These are phyloP conservation scores for Brachionus koreanus DNA, from an alignment of 1,140 invertebrate genomes.

Conservation along the genomic window DNA sequence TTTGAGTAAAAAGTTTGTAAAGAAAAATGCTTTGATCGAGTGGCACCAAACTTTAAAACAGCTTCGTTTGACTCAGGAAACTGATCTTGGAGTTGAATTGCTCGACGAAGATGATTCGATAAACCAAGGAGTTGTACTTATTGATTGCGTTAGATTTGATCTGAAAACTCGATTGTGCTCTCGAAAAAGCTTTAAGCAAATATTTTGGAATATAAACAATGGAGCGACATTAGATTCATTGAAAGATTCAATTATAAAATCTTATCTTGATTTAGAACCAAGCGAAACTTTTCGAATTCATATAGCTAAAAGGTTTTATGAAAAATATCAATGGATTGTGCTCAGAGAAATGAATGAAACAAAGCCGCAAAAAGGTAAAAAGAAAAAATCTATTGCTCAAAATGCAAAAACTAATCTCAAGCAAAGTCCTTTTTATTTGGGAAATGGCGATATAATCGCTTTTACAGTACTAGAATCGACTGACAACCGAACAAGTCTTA, in stretches of 20 bases:
- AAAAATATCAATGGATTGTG: slow-evolving; percentile 4
- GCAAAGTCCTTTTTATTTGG: slow-evolving; percentile 14
- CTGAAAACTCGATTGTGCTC: neutral
- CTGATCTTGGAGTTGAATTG: neutral
- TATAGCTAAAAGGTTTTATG: neutral
- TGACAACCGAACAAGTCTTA: neutral
- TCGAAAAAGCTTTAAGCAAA: neutral
- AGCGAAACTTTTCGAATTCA: slow-evolving; percentile 2
- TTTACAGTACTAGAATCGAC: neutral
- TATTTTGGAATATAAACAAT: slow-evolving; percentile 25
- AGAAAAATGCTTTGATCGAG: slow-evolving; percentile 7
- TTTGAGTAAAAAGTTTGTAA: neutral
- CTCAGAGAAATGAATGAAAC: neutral
- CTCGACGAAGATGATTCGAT: neutral
- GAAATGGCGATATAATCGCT: neutral
- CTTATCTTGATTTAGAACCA: neutral
- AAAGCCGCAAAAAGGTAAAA: slow-evolving; percentile 6
- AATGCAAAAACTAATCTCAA: neutral
- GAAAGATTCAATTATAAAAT: slow-evolving; percentile 21
- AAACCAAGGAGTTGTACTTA: neutral
- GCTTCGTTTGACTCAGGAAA: neutral
- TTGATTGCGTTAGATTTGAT: slow-evolving; percentile 4
- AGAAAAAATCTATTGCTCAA: neutral
- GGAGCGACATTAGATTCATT: neutral
- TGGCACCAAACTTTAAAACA: slow-evolving; percentile 5